These are phyloP conservation scores for Scolanthus callimorphus DNA, from an alignment of 92 coral and sea anemone species.

Conservation along the genomic window DNA sequence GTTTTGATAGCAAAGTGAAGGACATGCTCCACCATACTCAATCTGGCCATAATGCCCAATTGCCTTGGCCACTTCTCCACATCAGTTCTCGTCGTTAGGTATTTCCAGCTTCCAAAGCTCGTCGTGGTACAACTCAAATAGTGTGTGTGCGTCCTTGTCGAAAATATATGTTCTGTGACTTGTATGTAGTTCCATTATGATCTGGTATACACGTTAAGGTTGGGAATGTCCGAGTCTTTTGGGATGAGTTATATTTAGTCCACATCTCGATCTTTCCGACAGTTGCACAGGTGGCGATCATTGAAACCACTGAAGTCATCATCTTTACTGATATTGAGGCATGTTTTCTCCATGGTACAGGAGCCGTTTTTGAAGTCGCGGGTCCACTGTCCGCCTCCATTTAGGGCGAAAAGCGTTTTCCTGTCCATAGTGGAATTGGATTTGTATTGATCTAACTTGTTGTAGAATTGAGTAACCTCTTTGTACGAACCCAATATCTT, in stretches of 20 bases:
- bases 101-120: slow-evolving; percentile 32
- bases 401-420: slow-evolving; percentile 40
- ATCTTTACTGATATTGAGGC: too few species aligned
- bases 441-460: slow-evolving; percentile 51
- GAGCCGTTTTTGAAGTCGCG: slow-evolving; percentile 42
- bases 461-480: slow-evolving; percentile 41
- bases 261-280: too few species aligned
- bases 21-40: slow-evolving; percentile 40
- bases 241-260: too few species aligned
- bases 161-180: too few species aligned
- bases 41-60: slow-evolving; percentile 36
- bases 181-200: too few species aligned
- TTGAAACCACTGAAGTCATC: too few species aligned
- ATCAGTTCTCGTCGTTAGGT: slow-evolving; percentile 26
- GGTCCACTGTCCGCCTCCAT: slow-evolving; percentile 50
- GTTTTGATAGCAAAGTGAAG: slow-evolving; percentile 19
- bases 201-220: too few species aligned
- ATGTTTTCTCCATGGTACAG: too few species aligned
- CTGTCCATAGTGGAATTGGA: slow-evolving; percentile 46
- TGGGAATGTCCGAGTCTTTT: too few species aligned
- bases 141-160: too few species aligned
- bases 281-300: too few species aligned
- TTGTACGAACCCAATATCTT: slow-evolving; percentile 35
- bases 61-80: slow-evolving; percentile 30
- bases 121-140: slow-evolving; percentile 34